These are phyloP conservation scores for Ochotona curzoniae DNA, from an alignment of 2,113 vertebrate species.

Conservation along the genomic window DNA sequence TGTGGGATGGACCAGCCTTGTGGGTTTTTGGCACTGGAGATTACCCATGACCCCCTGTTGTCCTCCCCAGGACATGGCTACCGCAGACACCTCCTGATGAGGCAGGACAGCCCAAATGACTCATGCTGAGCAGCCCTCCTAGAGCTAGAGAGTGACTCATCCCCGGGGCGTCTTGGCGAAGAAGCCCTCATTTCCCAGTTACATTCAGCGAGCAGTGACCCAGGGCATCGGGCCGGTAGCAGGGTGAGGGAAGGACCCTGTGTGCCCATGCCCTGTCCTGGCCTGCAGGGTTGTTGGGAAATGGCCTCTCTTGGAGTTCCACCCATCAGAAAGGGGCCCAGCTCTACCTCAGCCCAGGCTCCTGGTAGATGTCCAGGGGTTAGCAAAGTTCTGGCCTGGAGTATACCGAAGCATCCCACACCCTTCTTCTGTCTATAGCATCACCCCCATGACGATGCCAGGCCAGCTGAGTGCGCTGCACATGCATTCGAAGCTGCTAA, in stretches of 20 bases:
- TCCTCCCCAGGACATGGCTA: no score
- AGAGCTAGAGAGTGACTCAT: not conserved
- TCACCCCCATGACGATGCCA: not conserved
- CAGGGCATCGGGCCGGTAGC: no score
- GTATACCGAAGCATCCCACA: not conserved
- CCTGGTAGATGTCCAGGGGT: not conserved
- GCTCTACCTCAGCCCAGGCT: not conserved
- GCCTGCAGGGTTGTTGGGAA: not conserved
- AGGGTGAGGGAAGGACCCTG: not conserved
- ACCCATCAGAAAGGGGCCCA: not conserved
- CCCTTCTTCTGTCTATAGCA: not conserved
- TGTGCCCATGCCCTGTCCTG: not conserved
- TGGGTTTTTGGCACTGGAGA: no score
- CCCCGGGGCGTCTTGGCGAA: not conserved
- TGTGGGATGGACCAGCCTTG: no score
- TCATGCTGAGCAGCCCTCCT: not conserved
- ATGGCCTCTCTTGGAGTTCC: not conserved
- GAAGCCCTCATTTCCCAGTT: not conserved
- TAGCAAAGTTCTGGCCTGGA: not conserved
- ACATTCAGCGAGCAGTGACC: not conserved
- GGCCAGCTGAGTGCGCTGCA: not conserved
- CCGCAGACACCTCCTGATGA: not conserved
- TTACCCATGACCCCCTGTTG: no score
- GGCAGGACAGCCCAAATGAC: not conserved
- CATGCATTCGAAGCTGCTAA: not conserved